These are phyloP conservation scores for Sebastes glaucus DNA, from an alignment of 2,797 vertebrate genomes.

Conservation along the genomic window DNA sequence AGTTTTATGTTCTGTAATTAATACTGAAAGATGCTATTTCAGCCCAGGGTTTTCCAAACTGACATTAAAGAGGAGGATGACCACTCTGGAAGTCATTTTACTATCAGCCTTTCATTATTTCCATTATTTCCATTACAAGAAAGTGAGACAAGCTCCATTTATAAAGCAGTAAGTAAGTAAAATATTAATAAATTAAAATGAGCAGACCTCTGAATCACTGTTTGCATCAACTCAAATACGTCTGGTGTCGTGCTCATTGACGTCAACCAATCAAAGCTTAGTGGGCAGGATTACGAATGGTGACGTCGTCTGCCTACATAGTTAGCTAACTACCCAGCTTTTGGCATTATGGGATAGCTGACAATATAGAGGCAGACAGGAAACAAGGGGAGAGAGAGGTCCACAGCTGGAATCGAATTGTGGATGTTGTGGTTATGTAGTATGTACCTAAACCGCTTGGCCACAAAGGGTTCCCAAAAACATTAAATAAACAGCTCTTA, in stretches of 20 bases:
- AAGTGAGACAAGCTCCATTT: not conserved
- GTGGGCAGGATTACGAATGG: no score
- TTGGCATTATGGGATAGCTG: no score
- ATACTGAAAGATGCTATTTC: not conserved
- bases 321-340: no score
- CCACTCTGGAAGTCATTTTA: not conserved
- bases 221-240: no score
- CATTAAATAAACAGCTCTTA: not conserved
- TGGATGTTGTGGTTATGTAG: not conserved
- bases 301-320: no score
- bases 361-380: no score
- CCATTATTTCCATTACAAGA: not conserved
- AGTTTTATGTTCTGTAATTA: not conserved
- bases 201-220: no score
- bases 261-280: no score
- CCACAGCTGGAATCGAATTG: no score
- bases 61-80: not conserved
- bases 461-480: not conserved
- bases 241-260: no score
- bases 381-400: no score
- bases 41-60: not conserved
- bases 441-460: not conserved
- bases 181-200: not conserved
- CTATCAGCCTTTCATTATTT: not conserved
- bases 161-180: not conserved